phyloP scores from a whole-genome alignment of 2,888 invertebrate genomes.

The Plemyria rubiginata region DNA sequence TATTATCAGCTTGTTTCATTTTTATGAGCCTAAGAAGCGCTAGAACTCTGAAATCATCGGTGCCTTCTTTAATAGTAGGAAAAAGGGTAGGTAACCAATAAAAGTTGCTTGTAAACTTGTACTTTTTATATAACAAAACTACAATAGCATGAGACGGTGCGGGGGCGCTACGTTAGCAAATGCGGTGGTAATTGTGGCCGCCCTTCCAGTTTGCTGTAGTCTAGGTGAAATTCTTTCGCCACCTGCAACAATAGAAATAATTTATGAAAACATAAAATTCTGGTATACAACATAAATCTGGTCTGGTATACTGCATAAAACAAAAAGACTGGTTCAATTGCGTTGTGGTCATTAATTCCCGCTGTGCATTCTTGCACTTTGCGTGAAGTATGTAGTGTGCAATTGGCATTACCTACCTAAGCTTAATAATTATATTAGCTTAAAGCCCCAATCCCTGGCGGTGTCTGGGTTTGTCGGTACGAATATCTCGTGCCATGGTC shows the following conservation, averaged over 20 bases:
- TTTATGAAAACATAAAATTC: slow-evolving; percentile 18
- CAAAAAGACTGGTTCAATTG: no score
- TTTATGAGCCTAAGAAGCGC: not conserved
- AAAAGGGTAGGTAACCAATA: slow-evolving; percentile 28
- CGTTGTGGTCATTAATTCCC: no score
- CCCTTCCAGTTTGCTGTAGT: slow-evolving; percentile 99
- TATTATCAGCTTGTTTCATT: slow-evolving; percentile 25
- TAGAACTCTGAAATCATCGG: not conserved
- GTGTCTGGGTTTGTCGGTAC: no score
- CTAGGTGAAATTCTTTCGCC: slow-evolving; percentile 99
- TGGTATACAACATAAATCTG: no score
- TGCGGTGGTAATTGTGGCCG: slow-evolving; percentile 91
- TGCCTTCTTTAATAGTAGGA: no score
- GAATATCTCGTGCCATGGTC: no score
- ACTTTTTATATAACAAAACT: slow-evolving; percentile 86
- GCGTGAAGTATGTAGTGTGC: no score
- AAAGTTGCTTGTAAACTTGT: slow-evolving; percentile 70
- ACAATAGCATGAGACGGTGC: slow-evolving; percentile 73
- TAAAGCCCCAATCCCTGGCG: no score
- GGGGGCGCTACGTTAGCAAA: slow-evolving; percentile 83
- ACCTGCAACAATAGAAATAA: slow-evolving; percentile 76
- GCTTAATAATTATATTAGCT: no score
- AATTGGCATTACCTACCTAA: no score
- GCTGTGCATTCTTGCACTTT: not conserved
- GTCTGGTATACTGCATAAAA: no score